These are phyloP conservation scores for Oreocharis arfaki DNA, from an alignment of 2,113 vertebrate genomes.

Conservation along the genomic window DNA sequence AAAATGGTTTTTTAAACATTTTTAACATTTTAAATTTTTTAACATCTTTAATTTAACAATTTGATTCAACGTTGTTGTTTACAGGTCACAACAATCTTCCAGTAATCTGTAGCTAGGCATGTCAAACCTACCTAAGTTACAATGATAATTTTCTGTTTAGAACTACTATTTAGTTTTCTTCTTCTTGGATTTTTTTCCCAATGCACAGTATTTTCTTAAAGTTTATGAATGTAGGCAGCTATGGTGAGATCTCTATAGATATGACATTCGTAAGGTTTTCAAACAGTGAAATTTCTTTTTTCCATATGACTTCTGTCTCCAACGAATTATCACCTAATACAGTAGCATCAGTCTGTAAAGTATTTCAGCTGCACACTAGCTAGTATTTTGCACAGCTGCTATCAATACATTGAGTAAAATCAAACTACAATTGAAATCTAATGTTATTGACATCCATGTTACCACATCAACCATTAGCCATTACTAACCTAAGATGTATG, in stretches of 20 bases:
- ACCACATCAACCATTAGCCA: neutral
- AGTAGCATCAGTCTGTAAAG: neutral
- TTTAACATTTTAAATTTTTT: neutral
- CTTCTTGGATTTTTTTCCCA: neutral
- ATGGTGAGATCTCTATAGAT: neutral
- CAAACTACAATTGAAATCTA: neutral
- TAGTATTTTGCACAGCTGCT: neutral
- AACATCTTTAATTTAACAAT: neutral
- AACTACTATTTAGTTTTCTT: neutral
- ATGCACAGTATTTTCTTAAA: neutral
- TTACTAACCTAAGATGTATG: neutral
- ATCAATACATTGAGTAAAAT: neutral
- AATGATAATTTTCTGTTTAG: neutral
- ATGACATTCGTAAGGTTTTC: neutral
- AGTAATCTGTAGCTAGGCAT: neutral
- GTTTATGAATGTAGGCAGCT: neutral
- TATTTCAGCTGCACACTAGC: neutral
- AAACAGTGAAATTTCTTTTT: neutral
- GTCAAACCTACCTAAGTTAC: neutral
- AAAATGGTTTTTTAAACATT: neutral
- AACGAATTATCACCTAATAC: neutral
- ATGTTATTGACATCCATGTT: neutral
- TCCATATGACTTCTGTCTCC: neutral
- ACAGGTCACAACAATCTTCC: neutral
- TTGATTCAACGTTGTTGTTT: neutral